Evolutionary conservation across 2,888 invertebrate species (phyloP).

Genomic region (Ormyrus rosae): DNA sequence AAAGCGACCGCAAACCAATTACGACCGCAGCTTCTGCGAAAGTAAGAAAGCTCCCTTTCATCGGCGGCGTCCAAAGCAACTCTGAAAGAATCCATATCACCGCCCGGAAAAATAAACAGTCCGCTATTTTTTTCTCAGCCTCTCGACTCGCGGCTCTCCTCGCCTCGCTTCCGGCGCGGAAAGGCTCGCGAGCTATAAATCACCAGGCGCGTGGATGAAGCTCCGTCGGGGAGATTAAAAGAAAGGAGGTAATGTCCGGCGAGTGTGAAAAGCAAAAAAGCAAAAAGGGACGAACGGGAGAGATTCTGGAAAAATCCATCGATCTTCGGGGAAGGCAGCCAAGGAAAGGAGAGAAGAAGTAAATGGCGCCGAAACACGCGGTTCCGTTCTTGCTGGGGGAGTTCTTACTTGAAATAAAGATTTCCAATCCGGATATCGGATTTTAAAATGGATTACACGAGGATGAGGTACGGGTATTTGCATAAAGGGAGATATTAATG

Average conservation of each 20-base stretch:
- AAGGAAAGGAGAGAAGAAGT: background rate
- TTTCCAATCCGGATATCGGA: too few relatives aligned
- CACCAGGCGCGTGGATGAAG: slow-evolving; percentile 24
- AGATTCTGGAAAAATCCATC: slow-evolving; percentile 29
- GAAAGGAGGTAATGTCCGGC: background rate
- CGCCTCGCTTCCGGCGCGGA: slow-evolving; percentile 1
- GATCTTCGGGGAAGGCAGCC: slow-evolving; percentile 6
- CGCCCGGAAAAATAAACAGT: slow-evolving; percentile 23
- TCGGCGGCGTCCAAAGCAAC: background rate
- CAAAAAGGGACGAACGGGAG: background rate
- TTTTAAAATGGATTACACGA: too few relatives aligned
- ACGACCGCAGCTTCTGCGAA: too few relatives aligned
- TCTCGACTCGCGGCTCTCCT: background rate
- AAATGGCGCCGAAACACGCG: background rate
- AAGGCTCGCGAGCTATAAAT: slow-evolving; percentile 27
- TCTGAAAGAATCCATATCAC: slow-evolving; percentile 5
- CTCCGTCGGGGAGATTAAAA: slow-evolving; percentile 19
- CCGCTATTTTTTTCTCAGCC: background rate
- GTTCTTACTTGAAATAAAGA: too few relatives aligned
- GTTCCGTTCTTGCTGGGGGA: background rate
- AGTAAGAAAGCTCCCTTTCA: too few relatives aligned
- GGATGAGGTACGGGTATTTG: too few relatives aligned
- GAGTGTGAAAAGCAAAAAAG: background rate
- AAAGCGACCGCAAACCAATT: too few relatives aligned
- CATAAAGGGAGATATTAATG: too few relatives aligned